Evolutionary conservation across 2,888 invertebrate genomes (phyloP), one percentile per base, ranked within the genome.

Genomic region (Yponomeuta malinellus): DNA sequence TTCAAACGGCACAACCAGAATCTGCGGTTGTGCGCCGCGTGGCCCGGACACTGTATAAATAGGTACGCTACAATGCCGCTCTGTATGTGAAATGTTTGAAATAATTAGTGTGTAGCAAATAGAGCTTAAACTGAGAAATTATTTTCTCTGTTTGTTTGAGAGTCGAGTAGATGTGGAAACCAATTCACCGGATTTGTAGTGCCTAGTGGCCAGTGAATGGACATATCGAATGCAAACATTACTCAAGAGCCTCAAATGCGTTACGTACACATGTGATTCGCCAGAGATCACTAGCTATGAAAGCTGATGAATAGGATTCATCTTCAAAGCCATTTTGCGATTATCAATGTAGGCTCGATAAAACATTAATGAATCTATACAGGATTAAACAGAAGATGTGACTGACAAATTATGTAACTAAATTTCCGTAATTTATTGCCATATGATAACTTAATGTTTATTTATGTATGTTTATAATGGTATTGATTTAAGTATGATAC

Each of bases 1-100:
- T 82, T 85, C 81, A 80, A 83, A 85, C 83, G 87, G 86, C 87
- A 85, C 84, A 87, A 86, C 81, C 88, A 88, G 87, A 77, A 77
- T 80, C 76, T 88, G 87, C 78, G 88, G 88, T 88, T 79, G 76
- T 63, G 63, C 33, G 33, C 9, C n/a, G 63, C 33, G 37, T n/a
- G 65, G 12, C 33, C 33, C 12, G 33, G 65, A 10, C 29, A 29
- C 31, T 31, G 12, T 12, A 9, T 65, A 65, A 31, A 65, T 10
- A 29, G 48, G 68, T 10, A 29, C n/a, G 31, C 10, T 52, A 48
- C 52, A 67, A 37, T 67, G 33, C 52, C 10, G 23, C 48, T 68
- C 48, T 48, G 48, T 48, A 29, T 52, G 52, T 68, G 68, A 31
- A 43, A 64, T 65, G 67, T 52, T 52, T 48, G 52, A 68, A 68